Conservation (phyloP, 2,888 invertebrate species). For the Lochmaea crataegi region DNA sequence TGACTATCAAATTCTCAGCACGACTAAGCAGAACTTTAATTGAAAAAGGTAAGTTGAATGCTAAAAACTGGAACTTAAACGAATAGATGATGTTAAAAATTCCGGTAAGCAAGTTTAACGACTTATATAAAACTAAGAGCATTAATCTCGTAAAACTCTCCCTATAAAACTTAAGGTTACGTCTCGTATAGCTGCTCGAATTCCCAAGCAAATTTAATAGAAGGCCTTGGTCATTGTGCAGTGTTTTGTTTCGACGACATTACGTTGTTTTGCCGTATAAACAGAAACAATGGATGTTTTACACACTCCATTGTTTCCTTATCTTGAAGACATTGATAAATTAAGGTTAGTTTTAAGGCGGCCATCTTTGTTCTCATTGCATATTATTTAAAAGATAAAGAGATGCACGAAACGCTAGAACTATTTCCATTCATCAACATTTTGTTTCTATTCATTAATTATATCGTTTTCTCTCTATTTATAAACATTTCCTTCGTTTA, state of each 20-base stretch:
- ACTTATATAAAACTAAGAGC: conserved; percentile 47
- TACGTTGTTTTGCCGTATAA: conserved; percentile 64
- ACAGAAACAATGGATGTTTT: conserved; percentile 66
- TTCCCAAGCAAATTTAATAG: conserved; percentile 60
- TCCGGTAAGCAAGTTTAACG: conserved; percentile 38
- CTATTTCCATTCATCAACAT: conserved; percentile 48
- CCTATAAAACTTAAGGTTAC: conserved; percentile 55
- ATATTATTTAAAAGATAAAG: conserved; percentile 57
- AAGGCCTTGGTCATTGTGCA: conserved; percentile 63
- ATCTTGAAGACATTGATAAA: conserved; percentile 68
- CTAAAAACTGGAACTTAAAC: not conserved
- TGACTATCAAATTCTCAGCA: too few relatives aligned
- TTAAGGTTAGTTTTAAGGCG: conserved; percentile 66
- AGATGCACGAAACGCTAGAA: conserved; percentile 49
- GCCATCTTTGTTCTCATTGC: conserved; percentile 63
- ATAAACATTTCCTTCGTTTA: conserved; percentile 38
- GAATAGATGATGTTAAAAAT: conserved; percentile 26
- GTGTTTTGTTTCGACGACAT: conserved; percentile 62
- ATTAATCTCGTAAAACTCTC: conserved; percentile 53
- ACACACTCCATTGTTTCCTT: conserved; percentile 67
- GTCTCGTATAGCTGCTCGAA: conserved; percentile 54
- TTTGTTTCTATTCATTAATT: conserved; percentile 49
- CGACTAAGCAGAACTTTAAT: too few relatives aligned
- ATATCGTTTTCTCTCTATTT: conserved; percentile 37
- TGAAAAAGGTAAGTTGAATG: not conserved